Evolutionary conservation across 2,113 vertebrate species (phyloP).

Genomic region (Etheostoma spectabile): DNA sequence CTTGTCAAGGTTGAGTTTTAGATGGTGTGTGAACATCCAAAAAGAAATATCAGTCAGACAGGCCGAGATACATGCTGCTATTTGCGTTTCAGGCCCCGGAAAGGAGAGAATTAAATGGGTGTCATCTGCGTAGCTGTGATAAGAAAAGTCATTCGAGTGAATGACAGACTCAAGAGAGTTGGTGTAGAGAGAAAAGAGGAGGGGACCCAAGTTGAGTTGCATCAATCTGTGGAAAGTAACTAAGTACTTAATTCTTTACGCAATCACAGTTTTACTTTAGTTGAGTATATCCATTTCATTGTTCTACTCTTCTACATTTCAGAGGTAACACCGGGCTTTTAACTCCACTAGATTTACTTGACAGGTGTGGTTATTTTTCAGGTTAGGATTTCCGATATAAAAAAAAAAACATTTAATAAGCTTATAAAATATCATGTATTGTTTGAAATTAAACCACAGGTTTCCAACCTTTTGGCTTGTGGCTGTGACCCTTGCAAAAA

Average conservation of each 20-base stretch:
- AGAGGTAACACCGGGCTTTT: neutral
- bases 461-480: neutral
- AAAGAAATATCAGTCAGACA: no score
- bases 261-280: neutral
- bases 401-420: neutral
- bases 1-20: no score
- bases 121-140: no score
- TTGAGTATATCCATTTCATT: neutral
- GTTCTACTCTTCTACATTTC: neutral
- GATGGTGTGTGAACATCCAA: no score
- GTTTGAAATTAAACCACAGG: neutral
- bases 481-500: neutral
- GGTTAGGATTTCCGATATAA: neutral
- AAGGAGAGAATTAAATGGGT: no score
- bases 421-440: neutral
- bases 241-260: neutral
- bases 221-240: neutral
- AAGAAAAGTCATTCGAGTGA: no score
- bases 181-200: no score
- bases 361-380: neutral
- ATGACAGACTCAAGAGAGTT: no score
- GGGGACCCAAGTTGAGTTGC: neutral
- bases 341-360: neutral
- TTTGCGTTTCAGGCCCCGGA: no score
- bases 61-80: no score